phyloP scores from a whole-genome alignment of 2,797 vertebrate species.

The Mus spretus region DNA sequence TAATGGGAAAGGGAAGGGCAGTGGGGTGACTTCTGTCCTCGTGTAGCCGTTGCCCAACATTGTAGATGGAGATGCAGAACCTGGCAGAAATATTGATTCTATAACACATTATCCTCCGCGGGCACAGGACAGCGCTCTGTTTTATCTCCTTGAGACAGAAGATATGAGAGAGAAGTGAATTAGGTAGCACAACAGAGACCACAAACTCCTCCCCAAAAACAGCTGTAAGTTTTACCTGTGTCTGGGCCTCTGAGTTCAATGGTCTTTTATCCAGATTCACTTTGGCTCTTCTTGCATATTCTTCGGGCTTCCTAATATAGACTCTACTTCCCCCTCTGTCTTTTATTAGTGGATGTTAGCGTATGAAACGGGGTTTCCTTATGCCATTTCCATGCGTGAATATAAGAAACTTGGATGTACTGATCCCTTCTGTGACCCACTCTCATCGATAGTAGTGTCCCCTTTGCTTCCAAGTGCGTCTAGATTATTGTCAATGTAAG shows the following conservation, averaged over 20 bases:
- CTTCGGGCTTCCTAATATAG: neutral
- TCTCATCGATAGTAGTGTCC: neutral
- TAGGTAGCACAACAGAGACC: neutral
- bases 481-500: neutral
- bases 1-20: neutral
- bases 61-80: neutral
- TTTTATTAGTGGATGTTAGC: neutral
- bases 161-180: conserved; percentile 6
- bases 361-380: neutral
- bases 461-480: neutral
- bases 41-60: neutral
- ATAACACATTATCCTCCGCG: neutral
- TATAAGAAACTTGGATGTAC: neutral
- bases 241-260: neutral
- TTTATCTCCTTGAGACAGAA: conserved; percentile 34
- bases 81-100: neutral
- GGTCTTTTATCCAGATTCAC: conserved; percentile 15
- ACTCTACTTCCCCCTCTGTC: neutral
- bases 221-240: neutral
- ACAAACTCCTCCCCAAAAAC: neutral
- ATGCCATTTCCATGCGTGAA: neutral
- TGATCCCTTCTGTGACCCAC: too few relatives aligned
- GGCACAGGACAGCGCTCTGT: neutral
- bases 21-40: neutral
- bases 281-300: conserved; percentile 31